Evolutionary conservation across 2,113 vertebrate genomes (phyloP).

Genomic region (Orycteropus afer): DNA sequence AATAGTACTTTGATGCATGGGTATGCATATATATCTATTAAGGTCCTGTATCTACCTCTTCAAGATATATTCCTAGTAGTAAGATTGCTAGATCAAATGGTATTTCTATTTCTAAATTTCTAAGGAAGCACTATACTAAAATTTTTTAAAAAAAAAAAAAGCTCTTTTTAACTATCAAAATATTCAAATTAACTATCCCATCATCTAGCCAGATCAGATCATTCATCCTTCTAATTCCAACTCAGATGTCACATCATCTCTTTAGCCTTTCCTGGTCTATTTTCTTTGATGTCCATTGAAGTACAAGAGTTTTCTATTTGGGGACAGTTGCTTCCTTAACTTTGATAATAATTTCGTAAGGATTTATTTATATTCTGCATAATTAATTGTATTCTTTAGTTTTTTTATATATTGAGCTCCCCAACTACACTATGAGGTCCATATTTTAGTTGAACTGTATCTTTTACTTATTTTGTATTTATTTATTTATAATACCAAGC

Average conservation of each 20-base stretch:
- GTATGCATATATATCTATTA: too few species aligned
- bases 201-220: neutral
- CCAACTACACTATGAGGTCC: neutral
- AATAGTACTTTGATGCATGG: too few species aligned
- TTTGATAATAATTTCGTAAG: neutral
- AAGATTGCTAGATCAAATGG: too few species aligned
- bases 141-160: too few species aligned
- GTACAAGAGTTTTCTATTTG: neutral
- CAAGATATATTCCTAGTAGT: too few species aligned
- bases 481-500: conserved; percentile 18
- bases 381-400: neutral
- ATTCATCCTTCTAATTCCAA: conserved; percentile 15
- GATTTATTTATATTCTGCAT: conserved; percentile 18
- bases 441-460: neutral
- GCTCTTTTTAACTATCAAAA: neutral
- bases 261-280: neutral
- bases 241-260: neutral
- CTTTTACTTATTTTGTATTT: neutral
- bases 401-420: neutral
- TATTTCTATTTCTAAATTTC: too few species aligned
- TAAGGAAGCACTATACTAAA: too few species aligned
- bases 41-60: too few species aligned
- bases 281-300: conserved; percentile 7
- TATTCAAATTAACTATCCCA: neutral
- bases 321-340: neutral